Base-by-base conservation (phyloP, 2,888 invertebrate genomes). In the Morpho achilles region DNA sequence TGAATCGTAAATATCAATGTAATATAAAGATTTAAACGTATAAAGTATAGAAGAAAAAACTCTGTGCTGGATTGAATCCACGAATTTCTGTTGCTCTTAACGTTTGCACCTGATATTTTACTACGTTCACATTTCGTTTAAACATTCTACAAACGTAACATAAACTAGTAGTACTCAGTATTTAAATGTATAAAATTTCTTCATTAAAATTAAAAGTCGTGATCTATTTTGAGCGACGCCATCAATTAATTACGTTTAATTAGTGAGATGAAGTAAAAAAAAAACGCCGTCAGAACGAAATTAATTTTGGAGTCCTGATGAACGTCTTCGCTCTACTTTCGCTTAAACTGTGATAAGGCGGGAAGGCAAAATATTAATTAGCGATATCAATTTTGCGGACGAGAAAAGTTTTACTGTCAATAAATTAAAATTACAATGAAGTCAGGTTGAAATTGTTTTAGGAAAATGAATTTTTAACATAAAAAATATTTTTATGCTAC, bases 241-340 rank as follows among this genome's bases (percentile, higher is more conserved):
- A 72, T 73, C 72, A 74, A 74, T 77, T 69, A 81, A 78, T 80
- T 74, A 75, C 74, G 70, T 79, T 81, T 79, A 80, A 82, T 84
- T 80, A 80, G 73, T 58, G 61, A 66, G 62, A 65, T 66, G 67
- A 63, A 73, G 72, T 68, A n/a, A 52, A 70, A 78, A 80, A 82
- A 80, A 78, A 76, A 69, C 69, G 73, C 75, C 75, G 73, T 69
- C 69, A 73, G 69, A 77, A 73, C 73, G 70, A 79, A 83, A 82
- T 81, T 79, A 80, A 84, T 85, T 84, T 81, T 76, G 79, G 49
- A 50, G 50, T 65, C 53, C 47, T 56, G 63, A 58, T 62, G 57
- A 58, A 60, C 60, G 54, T 59, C 9, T 9, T 32, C 32, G 32
- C 32, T 60, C 43, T 60, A 45, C 48, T 59, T 58, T 47, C 41